Evolutionary conservation across 2,797 vertebrate species (phyloP).

Genomic region (Echiichthys vipera): DNA sequence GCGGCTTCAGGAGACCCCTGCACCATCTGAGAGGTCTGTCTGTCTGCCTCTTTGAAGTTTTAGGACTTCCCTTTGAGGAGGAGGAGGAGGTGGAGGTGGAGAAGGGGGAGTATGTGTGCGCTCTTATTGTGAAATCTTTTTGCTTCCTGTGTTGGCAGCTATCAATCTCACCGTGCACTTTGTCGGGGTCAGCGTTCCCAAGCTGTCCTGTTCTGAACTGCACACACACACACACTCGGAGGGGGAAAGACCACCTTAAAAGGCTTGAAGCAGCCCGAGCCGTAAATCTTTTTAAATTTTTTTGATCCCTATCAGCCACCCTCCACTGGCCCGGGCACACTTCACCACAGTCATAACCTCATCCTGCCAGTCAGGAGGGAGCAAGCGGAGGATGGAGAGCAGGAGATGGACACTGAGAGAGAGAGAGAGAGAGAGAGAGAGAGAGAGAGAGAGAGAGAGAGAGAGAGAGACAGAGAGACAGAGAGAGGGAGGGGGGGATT

Average conservation of each 20-base stretch:
- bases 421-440: background rate
- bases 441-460: background rate
- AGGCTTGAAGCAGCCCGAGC: constrained; percentile 50
- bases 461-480: background rate
- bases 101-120: constrained; percentile 26
- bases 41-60: constrained; percentile 56
- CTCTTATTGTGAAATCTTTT: constrained; percentile 68
- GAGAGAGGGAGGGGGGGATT: background rate
- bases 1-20: constrained; percentile 25
- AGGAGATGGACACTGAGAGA: background rate
- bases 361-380: constrained; percentile 57
- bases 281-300: constrained; percentile 41
- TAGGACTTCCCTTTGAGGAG: constrained; percentile 33
- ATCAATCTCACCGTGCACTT: constrained; percentile 24
- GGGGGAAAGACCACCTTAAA: constrained; percentile 66
- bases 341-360: constrained; percentile 35
- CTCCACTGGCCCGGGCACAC: constrained; percentile 35
- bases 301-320: constrained; percentile 64
- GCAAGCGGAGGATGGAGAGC: constrained; percentile 33
- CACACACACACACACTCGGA: constrained; percentile 12
- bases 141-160: constrained; percentile 64
- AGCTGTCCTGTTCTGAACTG: constrained; percentile 22
- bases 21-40: constrained; percentile 49
- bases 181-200: constrained; percentile 22
- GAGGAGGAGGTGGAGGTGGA: too few species aligned